A percentile compares a stretch with the other conserved stretches of the same genome.
phyloP scores from a whole-genome alignment of 1,140 invertebrate genomes.

The Orussus abietinus region DNA sequence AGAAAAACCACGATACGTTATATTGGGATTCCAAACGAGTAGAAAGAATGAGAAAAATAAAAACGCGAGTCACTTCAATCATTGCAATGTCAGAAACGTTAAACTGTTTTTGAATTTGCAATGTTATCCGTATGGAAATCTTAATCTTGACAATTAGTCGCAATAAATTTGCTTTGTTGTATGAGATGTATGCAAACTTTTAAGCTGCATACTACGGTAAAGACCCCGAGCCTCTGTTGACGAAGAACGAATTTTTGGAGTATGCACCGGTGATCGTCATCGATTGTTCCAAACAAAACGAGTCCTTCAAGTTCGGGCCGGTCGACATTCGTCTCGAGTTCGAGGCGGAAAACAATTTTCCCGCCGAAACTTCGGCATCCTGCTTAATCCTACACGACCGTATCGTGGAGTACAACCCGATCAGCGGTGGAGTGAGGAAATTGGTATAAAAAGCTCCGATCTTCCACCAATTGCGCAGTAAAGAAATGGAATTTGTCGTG shows the following conservation, averaged over 20 bases:
- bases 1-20: conserved; percentile 25
- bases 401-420: conserved; percentile 30
- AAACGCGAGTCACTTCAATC: conserved; percentile 24
- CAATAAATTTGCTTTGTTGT: conserved; percentile 28
- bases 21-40: conserved; percentile 25
- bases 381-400: conserved; percentile 37
- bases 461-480: no score
- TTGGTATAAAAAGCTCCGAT: no score
- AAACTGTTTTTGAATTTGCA: conserved; percentile 36
- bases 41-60: conserved; percentile 14
- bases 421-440: no score
- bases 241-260: conserved; percentile 16
- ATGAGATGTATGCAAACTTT: conserved; percentile 33
- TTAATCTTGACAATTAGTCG: conserved; percentile 28
- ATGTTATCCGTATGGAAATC: conserved; percentile 32
- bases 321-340: conserved; percentile 36
- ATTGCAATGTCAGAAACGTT: conserved; percentile 24
- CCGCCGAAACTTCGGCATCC: conserved; percentile 29
- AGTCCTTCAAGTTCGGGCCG: conserved; percentile 28
- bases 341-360: conserved; percentile 20
- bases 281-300: conserved; percentile 34
- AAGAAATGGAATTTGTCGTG: no score
- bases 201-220: no score
- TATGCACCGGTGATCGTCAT: conserved; percentile 27
- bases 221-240: conserved; percentile 14